Evolutionary conservation across 2,113 vertebrate genomes (phyloP), one percentile per base, ranked within the genome.

Genomic region (Tachysurus fulvidraco): DNA sequence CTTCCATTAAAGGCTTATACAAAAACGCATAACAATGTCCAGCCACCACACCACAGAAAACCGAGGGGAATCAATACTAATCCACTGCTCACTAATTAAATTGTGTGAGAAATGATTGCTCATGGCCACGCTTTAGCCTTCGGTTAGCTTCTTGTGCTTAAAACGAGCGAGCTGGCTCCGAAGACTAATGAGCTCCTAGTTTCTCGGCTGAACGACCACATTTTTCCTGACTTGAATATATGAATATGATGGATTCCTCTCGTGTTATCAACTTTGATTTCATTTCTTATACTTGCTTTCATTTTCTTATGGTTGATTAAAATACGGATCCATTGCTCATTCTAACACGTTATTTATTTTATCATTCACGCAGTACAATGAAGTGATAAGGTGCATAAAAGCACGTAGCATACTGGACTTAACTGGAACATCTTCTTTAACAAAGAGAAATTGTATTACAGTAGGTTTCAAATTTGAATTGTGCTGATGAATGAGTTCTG

Each of bases 181-280:
- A 69, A 69, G 81, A 83, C 81, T 54, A 83, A 83, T 83, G 81
- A 83, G 81, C 28, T 83, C n/a, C 81, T 54, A 54, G 44, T 83
- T 83, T 83, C 64, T 55, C 46, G 50, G 64, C 50, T 81, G 78
- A 81, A 60, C 11, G 8, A 54, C 2, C 81, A 55, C 44, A 36
- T 52, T 64, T 46, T 64, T 54, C 62, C 2, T 5, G 46, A 54
- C 62, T 52, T 30, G 16, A 30, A 55, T 41, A 41, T 73, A 12
- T 73, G 65, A 71, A 36, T 83, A 83, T 71, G 82, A 83, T 52
- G 46, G 64, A 67, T 71, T 67, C 21, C 65, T 83, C 50, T 25
- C 8, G 19, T 81, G 30, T 60, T 44, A 81, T 60, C 78, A 60
- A 25, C 57, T 41, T 59, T 41, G 78, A 60, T 60, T 81, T 60